These are phyloP conservation scores for Goniozus legneri DNA, from an alignment of 1,140 invertebrate genomes.

Conservation along the genomic window DNA sequence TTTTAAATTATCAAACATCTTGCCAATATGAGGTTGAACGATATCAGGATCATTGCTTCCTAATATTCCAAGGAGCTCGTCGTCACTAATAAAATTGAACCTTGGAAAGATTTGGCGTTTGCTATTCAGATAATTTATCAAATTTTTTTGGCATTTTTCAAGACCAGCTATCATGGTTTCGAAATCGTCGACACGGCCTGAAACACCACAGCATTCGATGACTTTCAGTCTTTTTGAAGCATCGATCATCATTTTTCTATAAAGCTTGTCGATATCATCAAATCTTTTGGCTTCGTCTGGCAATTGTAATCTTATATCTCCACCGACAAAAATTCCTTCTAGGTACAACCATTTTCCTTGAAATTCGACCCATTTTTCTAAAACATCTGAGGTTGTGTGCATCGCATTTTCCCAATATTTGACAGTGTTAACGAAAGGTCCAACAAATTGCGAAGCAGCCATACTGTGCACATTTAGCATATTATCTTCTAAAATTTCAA, in stretches of 20 bases:
- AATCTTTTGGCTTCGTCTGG: slow-evolving; percentile 87
- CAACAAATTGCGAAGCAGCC: slow-evolving; percentile 84
- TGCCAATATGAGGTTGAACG: slow-evolving; percentile 89
- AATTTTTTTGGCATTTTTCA: slow-evolving; percentile 85
- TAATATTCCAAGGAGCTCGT: slow-evolving; percentile 85
- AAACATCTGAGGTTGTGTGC: slow-evolving; percentile 76
- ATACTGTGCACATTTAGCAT: slow-evolving; percentile 87
- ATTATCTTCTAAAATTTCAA: slow-evolving; percentile 80
- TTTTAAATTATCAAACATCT: slow-evolving; percentile 91
- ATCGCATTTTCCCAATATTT: slow-evolving; percentile 82
- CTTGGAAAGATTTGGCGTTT: slow-evolving; percentile 83
- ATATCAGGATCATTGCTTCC: slow-evolving; percentile 74
- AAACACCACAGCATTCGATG: slow-evolving; percentile 66
- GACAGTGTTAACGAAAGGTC: slow-evolving; percentile 76
- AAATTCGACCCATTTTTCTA: slow-evolving; percentile 80
- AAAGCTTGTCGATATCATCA: slow-evolving; percentile 79
- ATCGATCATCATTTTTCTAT: slow-evolving; percentile 79
- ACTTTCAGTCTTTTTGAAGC: slow-evolving; percentile 74
- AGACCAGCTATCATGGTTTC: slow-evolving; percentile 68
- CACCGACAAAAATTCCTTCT: slow-evolving; percentile 86
- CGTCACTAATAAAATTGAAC: slow-evolving; percentile 92
- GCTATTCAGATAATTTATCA: slow-evolving; percentile 84
- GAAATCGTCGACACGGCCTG: slow-evolving; percentile 72
- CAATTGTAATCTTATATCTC: slow-evolving; percentile 79
- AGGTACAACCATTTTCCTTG: slow-evolving; percentile 88